Evolutionary conservation across 2,113 vertebrate species (phyloP), one percentile per base, ranked within the genome.

Genomic region (Labeo catla): DNA sequence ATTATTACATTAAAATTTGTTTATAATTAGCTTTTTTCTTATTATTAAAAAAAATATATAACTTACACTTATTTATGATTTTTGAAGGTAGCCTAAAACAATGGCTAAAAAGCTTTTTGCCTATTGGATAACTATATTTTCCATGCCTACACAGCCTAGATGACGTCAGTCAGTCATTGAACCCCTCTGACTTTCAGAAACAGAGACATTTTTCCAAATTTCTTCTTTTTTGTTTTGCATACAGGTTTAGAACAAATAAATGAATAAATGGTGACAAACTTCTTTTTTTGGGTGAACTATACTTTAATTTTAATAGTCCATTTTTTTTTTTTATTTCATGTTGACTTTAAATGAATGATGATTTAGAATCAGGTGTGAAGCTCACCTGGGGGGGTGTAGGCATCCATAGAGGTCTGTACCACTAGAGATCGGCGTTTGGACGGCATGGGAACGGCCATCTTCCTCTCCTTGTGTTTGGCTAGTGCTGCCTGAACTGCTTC

Each of bases 321-420:
- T 11, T 72, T 72, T 72, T 43, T 43, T 43, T 43, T 74, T 49
- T 21, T 19, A 23, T 57, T 84, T 84, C 82, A 84, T 84, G 68
- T 47, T 84, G 82, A 84, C 68, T 84, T 84, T 73, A 84, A 73
- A 73, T 23, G 11, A 73, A 23, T 10, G 11, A 15, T 36, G 43
- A 34, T 50, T 73, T 84, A 4, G 16, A 61, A 34, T 68, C 8
- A 76, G 86, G 47, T 21, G 86, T 87, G 81, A 86, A 12, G 78
- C 92, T 96, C 92, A 99, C 98, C 98, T 95, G 98, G 98, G 91
- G 98, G 98, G 1, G 98, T 99, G 93, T 99, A 99, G n/a, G 98
- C 98, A 61, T 99, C 98, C 98, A 99, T 99, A 74, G 98, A 99
- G 66, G 98, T 99, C 93, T 99, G 98, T 34, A 99, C 98, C 88